Evolutionary conservation across 1,140 invertebrate genomes (phyloP).

Genomic region (Aradophagus sp.): DNA sequence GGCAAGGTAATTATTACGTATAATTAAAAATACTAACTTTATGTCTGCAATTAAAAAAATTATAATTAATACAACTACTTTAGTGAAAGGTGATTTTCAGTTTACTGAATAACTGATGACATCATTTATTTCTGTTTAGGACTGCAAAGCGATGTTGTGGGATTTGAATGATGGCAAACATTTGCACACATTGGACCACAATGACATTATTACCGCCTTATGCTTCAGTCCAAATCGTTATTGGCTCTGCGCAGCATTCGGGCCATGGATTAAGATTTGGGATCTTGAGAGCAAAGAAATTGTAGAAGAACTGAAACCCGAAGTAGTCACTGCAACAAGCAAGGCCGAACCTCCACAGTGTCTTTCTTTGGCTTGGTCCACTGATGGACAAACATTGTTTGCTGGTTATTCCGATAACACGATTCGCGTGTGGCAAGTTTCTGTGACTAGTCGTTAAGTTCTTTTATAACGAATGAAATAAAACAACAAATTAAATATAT

Average conservation of each 20-base stretch:
- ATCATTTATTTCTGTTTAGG: no score
- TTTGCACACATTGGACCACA: conserved; percentile 98
- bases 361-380: conserved; percentile 98
- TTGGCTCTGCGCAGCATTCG: conserved; percentile 99
- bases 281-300: conserved; percentile 99
- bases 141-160: conserved; percentile 99
- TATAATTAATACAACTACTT: no score
- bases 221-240: conserved; percentile 99
- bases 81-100: no score
- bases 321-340: conserved; percentile 86
- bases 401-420: conserved; percentile 99
- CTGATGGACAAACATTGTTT: conserved; percentile 98
- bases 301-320: conserved; percentile 97
- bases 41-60: no score
- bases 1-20: conserved; percentile 83
- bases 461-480: conserved; percentile 64
- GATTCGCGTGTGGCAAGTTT: conserved; percentile 99
- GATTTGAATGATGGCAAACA: conserved; percentile 99
- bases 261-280: conserved; percentile 99
- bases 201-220: conserved; percentile 97
- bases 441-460: conserved; percentile 82
- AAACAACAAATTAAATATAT: conserved; percentile 13
- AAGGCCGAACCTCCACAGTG: conserved; percentile 96
- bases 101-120: no score
- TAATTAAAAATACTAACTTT: no score